Evolutionary conservation across 2,797 vertebrate genomes (phyloP).

Genomic region (Sebastes hubbsi): DNA sequence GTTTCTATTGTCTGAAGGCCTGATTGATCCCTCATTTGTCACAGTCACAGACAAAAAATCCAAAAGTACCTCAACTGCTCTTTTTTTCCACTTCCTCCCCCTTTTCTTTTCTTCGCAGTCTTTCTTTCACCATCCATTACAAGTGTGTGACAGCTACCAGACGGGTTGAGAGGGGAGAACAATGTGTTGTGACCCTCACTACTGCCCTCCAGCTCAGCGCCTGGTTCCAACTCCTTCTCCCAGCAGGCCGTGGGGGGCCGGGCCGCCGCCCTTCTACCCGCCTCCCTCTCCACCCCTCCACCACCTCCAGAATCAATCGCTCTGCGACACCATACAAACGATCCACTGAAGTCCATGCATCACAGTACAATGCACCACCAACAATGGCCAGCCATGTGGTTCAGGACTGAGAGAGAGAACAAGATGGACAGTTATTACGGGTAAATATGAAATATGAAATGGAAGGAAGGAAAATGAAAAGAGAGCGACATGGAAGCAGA

Average conservation of each 20-base stretch:
- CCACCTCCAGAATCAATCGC: constrained; percentile 84
- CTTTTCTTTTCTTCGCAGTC: constrained; percentile 48
- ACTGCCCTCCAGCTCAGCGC: constrained; percentile 79
- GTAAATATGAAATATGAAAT: constrained; percentile 33
- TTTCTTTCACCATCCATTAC: constrained; percentile 81
- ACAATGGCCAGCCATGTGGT: constrained; percentile 66
- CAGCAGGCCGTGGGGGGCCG: constrained; percentile 80
- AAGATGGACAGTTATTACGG: constrained; percentile 47
- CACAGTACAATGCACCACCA: constrained; percentile 70
- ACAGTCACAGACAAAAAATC: constrained; percentile 55
- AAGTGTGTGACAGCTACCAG: constrained; percentile 77
- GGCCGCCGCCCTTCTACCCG: constrained; percentile 64
- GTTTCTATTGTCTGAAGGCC: constrained; percentile 26
- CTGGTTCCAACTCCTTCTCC: constrained; percentile 79
- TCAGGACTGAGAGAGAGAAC: constrained; percentile 19
- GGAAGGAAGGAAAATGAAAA: constrained; percentile 32
- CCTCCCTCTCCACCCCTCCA: constrained; percentile 66
- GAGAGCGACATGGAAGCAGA: neutral
- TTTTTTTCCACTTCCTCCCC: constrained; percentile 44
- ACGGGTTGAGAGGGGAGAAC: constrained; percentile 75
- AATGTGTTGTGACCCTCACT: constrained; percentile 86
- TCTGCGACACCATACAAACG: constrained; percentile 85
- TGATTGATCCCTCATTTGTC: constrained; percentile 76
- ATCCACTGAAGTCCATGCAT: constrained; percentile 80
- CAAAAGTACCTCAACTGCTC: constrained; percentile 59